Evolutionary conservation across 2,113 vertebrate species (phyloP), one percentile per base, ranked within the genome.

Genomic region (Eclectus roratus): DNA sequence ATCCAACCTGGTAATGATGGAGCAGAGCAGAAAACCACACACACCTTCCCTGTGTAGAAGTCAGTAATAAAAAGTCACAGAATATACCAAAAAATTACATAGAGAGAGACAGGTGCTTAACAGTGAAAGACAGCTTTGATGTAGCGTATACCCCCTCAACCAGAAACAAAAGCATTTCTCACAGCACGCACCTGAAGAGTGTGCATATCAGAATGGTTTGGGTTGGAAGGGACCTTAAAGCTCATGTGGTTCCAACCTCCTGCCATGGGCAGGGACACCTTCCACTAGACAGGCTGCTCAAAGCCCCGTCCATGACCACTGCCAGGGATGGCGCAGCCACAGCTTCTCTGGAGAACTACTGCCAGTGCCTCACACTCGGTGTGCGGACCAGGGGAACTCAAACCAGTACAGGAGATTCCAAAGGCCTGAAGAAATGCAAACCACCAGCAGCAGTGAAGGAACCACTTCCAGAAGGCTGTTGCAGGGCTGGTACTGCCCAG

Each of bases 121-220:
- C 25, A 8, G 21, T 7, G 11, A 11, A 11, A 46, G n/a, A 12
- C 8, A 77, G 16, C 49, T 6, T 5, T 8, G 25, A 39, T 28
- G 47, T 8, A 21, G 12, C 0, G 1, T 1, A 1, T 3, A 8
- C 13, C 9, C 27, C 17, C 20, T 35, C 66, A 21, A 65, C 17
- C 11, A 23, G 25, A 86, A 41, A 41, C 3, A 49, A 63, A 35
- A 21, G 2, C 6, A 7, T 4, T 18, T 11, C 8, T 25, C 29
- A 14, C 17, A 56, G 18, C 29, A 55, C 1, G 0, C 7, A 7
- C 5, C 7, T 11, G 11, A 78, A n/a, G 21, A 24, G 20, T 35
- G 56, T 21, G 31, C 33, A 1, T n/a, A 35, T 35, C 21, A 23
- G 9, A 58, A 35, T 58, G 56, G 21, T 58, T 58, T 35, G 33